These are phyloP conservation scores for Esox niger DNA, from an alignment of 2,113 vertebrate species.

Conservation along the genomic window DNA sequence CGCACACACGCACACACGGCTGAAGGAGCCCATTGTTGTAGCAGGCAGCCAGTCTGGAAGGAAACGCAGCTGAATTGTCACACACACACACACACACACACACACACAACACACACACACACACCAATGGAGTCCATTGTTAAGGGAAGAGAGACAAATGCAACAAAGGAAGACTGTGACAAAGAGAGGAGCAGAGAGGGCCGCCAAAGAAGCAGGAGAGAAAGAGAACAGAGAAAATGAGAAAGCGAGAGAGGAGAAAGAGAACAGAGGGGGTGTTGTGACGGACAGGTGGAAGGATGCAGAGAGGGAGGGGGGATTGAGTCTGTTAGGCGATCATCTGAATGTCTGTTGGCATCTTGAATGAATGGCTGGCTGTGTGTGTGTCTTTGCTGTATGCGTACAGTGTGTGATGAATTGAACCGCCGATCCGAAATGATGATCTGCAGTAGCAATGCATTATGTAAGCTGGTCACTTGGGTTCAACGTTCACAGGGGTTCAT, in stretches of 20 bases:
- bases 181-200: constrained; percentile 51
- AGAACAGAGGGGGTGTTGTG: constrained; percentile 37
- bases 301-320: constrained; percentile 6
- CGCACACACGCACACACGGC: constrained; percentile 17
- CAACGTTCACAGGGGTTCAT: too few species aligned
- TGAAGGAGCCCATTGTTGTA: constrained; percentile 50
- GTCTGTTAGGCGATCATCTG: constrained; percentile 10
- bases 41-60: constrained; percentile 42
- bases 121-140: constrained; percentile 50
- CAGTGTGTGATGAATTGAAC: too few species aligned
- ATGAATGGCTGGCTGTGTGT: background rate
- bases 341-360: background rate
- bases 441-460: too few species aligned
- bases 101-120: constrained; percentile 23
- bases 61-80: constrained; percentile 60
- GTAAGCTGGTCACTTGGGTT: too few species aligned
- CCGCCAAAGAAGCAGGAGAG: constrained; percentile 37
- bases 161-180: constrained; percentile 50
- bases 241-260: constrained; percentile 25
- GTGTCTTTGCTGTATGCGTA: background rate
- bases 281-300: constrained; percentile 41
- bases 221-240: constrained; percentile 17
- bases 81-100: constrained; percentile 16
- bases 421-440: too few species aligned
- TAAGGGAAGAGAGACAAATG: constrained; percentile 45